phyloP scores from a whole-genome alignment of 92 coral and sea anemone species.

The Metridium senile region DNA sequence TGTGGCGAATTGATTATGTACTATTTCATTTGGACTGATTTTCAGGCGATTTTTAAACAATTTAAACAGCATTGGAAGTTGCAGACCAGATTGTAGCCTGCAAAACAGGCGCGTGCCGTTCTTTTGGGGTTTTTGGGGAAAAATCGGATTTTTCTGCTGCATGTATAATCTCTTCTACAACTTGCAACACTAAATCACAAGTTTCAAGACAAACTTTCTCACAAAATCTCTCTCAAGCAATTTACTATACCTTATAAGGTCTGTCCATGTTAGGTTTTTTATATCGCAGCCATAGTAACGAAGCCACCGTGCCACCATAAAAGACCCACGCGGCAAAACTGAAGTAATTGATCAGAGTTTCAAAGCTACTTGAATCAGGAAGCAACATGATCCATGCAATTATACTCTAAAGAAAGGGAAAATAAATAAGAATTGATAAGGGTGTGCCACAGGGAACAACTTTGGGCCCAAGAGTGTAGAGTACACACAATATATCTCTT shows the following conservation, averaged over 20 bases:
- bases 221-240: no score
- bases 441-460: neutral
- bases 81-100: neutral
- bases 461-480: neutral
- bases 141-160: no score
- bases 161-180: no score
- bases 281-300: slow-evolving; percentile 81
- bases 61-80: neutral
- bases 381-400: slow-evolving; percentile 94
- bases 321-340: slow-evolving; percentile 97
- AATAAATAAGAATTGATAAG: neutral
- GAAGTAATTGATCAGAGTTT: slow-evolving; percentile 88
- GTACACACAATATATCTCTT: no score
- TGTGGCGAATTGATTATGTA: neutral
- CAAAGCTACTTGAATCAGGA: slow-evolving; percentile 89
- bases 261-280: slow-evolving; percentile 64
- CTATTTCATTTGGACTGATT: neutral
- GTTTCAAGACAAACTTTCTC: no score
- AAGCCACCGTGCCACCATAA: slow-evolving; percentile 79
- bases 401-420: slow-evolving; percentile 56
- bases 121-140: no score
- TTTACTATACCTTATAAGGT: slow-evolving; percentile 88
- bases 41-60: neutral
- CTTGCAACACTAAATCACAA: no score
- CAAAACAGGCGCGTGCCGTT: neutral